Evolutionary conservation across 2,888 invertebrate genomes (phyloP).

Genomic region (Euplexia lucipara): DNA sequence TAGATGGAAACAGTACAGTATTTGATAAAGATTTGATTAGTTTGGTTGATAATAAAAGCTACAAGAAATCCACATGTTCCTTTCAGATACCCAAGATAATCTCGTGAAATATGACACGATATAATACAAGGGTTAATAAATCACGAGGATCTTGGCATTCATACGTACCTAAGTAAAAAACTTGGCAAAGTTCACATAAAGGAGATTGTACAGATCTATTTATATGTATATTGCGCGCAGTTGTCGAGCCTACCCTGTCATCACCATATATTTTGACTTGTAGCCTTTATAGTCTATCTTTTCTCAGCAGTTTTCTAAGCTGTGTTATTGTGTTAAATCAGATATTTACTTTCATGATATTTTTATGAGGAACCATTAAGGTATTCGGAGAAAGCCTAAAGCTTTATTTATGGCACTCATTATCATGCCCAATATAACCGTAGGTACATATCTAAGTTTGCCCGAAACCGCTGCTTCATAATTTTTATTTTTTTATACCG

Average conservation of each 20-base stretch:
- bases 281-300: slow-evolving; percentile 30
- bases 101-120: slow-evolving; percentile 45
- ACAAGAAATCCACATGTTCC: slow-evolving; percentile 25
- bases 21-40: neutral
- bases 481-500: neutral
- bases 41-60: slow-evolving; percentile 26
- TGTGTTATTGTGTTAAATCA: slow-evolving; percentile 37
- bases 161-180: slow-evolving; percentile 46
- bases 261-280: slow-evolving; percentile 59
- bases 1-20: neutral
- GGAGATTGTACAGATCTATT: slow-evolving; percentile 42
- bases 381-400: slow-evolving; percentile 2
- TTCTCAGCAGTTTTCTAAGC: slow-evolving; percentile 30
- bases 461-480: neutral
- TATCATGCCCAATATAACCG: slow-evolving; percentile 4
- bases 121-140: slow-evolving; percentile 59
- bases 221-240: slow-evolving; percentile 45
- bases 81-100: slow-evolving; percentile 29
- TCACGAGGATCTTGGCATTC: slow-evolving; percentile 55
- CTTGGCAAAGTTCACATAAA: slow-evolving; percentile 57
- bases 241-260: slow-evolving; percentile 42
- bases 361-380: slow-evolving; percentile 39
- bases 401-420: slow-evolving; percentile 26
- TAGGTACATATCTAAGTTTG: too few species aligned
- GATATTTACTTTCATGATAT: slow-evolving; percentile 50